Evolutionary conservation across 1,140 invertebrate genomes (phyloP), one percentile per base, ranked within the genome.

Genomic region (Brevipalpus yothersi): DNA sequence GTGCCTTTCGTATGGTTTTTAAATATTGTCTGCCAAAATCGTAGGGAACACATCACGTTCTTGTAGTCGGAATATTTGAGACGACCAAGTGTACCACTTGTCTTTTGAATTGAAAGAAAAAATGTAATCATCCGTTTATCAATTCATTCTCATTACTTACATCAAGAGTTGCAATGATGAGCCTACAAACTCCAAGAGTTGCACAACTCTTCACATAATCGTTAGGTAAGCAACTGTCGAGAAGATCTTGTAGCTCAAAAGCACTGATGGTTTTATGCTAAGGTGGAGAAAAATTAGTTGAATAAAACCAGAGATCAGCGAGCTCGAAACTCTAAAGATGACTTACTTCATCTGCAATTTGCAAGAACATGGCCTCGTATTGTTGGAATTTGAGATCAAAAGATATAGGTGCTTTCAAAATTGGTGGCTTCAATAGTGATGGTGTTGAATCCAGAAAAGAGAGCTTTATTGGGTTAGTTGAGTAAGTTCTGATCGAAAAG

Each of bases 191-290:
- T 72, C 91, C 87, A 63, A 91, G 79, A 45, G 83, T 88, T 0
- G 87, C 87, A 71, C 86, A 91, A 62, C 86, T 90, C 69, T 90
- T 91, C 56, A 93, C 89, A 66, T 91, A 91, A 75, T 93, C 80
- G 72, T 93, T 92, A 7, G 87, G 88, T 61, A 93, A 74, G 72
- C 86, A 91, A 12, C 83, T 84, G 68, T 92, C 87, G 13, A 93
- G 72, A 17, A 92, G 72, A 70, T 93, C 88, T 69, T 91, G 86
- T 12, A 93, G 73, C 69, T 91, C 87, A 67, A 91, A 93, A 10
- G 84, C 82, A 67, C 89, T 88, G 49, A 93, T 84, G 1, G 87
- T 86, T 68, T 80, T 75, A 65, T 78, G 75, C 69, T 91, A n/a
- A 31, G 17, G 8, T 3, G 21, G 4, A 39, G 15, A 11, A 55